These are phyloP conservation scores for Synergus japonicus DNA, from an alignment of 2,888 invertebrate genomes.

Conservation along the genomic window DNA sequence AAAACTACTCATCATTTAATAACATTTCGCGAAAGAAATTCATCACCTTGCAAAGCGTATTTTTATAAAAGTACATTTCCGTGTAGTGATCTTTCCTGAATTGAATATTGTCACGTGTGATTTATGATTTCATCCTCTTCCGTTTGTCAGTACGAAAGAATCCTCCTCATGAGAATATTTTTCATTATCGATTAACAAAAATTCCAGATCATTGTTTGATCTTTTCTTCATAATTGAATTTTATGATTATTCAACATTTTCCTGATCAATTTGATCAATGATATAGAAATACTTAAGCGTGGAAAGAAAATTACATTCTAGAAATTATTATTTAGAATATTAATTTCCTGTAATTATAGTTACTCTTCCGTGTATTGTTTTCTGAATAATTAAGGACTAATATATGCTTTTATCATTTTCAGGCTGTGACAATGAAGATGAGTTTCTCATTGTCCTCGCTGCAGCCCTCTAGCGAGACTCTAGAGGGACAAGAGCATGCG, in stretches of 20 bases:
- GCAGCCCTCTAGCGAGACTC: constrained; percentile 81
- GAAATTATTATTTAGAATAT: background rate
- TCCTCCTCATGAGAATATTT: background rate
- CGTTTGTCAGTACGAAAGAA: background rate
- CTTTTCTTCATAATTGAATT: background rate
- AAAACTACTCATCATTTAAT: background rate
- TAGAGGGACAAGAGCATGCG: constrained; percentile 77
- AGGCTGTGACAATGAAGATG: constrained; percentile 86
- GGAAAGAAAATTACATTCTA: background rate
- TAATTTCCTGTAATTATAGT: background rate
- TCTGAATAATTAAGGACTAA: constrained; percentile 14
- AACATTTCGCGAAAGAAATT: background rate
- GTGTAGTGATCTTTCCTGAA: constrained; percentile 5
- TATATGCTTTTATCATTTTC: constrained; percentile 66
- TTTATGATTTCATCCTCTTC: background rate
- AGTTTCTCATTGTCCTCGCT: constrained; percentile 91
- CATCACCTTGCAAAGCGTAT: background rate
- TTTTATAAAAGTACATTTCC: constrained; percentile 22
- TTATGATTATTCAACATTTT: background rate
- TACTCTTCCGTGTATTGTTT: background rate
- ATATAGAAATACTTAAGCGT: background rate
- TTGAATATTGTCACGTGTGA: constrained; percentile 2
- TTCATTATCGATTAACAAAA: background rate
- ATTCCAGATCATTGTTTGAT: background rate
- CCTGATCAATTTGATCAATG: background rate